phyloP scores from a whole-genome alignment of 1,140 invertebrate genomes.

The Scaptomyza hsui region DNA sequence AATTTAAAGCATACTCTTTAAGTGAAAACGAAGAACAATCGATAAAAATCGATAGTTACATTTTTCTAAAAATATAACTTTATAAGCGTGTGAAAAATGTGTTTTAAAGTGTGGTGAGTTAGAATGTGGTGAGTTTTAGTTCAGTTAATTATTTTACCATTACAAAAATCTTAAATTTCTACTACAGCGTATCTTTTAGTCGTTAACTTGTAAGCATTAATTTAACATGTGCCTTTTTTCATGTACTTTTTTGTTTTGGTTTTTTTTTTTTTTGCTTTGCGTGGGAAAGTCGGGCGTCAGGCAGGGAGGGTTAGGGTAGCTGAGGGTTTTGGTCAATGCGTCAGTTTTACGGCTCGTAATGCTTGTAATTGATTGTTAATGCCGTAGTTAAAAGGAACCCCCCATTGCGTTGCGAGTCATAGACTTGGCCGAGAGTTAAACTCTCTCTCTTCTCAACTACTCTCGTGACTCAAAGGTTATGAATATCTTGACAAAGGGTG shows the following conservation, averaged over 20 bases:
- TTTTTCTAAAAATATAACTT: too few relatives aligned
- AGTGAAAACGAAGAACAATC: background rate
- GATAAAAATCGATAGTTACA: background rate
- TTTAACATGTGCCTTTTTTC: background rate
- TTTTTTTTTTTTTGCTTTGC: slow-evolving; percentile 11
- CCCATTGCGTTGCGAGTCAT: background rate
- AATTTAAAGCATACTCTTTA: background rate
- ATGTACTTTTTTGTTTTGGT: background rate
- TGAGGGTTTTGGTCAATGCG: slow-evolving; percentile 66
- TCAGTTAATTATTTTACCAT: too few relatives aligned
- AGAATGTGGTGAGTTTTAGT: too few relatives aligned
- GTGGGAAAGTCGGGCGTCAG: background rate
- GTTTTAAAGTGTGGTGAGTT: too few relatives aligned
- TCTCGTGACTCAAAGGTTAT: slow-evolving; percentile 13
- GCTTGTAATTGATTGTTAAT: slow-evolving; percentile 76
- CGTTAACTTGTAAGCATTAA: background rate
- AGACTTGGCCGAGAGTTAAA: background rate
- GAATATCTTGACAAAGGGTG: slow-evolving; percentile 6
- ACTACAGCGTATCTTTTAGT: too few relatives aligned
- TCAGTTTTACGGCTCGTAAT: slow-evolving; percentile 75
- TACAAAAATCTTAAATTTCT: too few relatives aligned
- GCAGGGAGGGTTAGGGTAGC: too few relatives aligned
- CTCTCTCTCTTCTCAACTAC: too few relatives aligned
- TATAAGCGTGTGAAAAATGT: too few relatives aligned
- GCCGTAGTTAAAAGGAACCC: slow-evolving; percentile 57